These are phyloP conservation scores for Hyles euphorbiae DNA, from an alignment of 1,140 invertebrate species.

Conservation along the genomic window DNA sequence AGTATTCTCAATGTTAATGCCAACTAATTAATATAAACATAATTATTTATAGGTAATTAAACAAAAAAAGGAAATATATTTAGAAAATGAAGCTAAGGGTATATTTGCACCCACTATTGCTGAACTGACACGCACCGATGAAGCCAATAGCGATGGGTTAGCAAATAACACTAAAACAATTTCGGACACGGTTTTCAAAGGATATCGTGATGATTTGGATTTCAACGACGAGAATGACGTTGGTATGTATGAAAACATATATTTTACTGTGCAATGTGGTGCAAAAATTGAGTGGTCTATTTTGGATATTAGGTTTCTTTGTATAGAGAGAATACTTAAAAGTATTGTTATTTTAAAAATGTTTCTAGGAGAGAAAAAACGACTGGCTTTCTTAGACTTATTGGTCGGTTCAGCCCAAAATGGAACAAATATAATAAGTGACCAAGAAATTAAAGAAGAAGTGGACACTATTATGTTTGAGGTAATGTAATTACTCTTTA, in stretches of 20 bases:
- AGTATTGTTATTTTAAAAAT: neutral
- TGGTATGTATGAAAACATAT: conserved; percentile 58
- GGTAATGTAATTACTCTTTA: conserved; percentile 70
- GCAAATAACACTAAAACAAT: conserved; percentile 52
- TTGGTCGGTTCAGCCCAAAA: conserved; percentile 81
- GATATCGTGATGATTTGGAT: conserved; percentile 82
- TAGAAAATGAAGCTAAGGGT: conserved; percentile 69
- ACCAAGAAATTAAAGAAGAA: conserved; percentile 90
- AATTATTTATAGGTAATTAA: conserved; percentile 74
- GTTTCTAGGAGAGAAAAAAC: conserved; percentile 79
- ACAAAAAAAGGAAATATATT: conserved; percentile 75
- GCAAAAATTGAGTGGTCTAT: too few relatives aligned
- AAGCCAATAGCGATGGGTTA: conserved; percentile 31
- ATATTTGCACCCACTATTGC: conserved; percentile 53
- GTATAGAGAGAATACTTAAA: too few relatives aligned
- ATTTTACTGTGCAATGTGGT: neutral
- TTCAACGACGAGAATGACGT: conserved; percentile 84
- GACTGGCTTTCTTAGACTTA: conserved; percentile 90
- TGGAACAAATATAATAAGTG: conserved; percentile 55
- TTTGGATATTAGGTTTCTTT: too few relatives aligned
- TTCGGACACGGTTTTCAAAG: conserved; percentile 64
- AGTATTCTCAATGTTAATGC: neutral
- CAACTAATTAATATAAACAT: too few relatives aligned
- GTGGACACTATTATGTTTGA: conserved; percentile 93
- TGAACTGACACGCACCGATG: conserved; percentile 29